Evolutionary conservation across 1,140 invertebrate species (phyloP), one percentile per base, ranked within the genome.

Genomic region (Venturia canescens): DNA sequence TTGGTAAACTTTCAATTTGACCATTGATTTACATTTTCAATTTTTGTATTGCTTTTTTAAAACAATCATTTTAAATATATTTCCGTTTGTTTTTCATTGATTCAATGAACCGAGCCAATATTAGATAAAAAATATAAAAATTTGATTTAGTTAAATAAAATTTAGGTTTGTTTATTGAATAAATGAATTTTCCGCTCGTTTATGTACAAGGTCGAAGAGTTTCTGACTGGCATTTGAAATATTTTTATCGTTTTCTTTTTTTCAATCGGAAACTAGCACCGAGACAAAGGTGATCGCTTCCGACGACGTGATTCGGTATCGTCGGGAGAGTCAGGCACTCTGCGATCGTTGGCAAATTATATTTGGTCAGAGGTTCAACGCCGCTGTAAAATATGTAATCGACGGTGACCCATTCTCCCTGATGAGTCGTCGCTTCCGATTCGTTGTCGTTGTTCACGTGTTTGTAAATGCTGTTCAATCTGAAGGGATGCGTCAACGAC

Each of bases 361-460:
- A 95, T 11, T 93, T 92, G 34, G 94, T 93, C 26, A 96, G 26
- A 9, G 95, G 90, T 84, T 93, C 93, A 69, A 90, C 80, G 34
- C 92, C 94, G 92, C 93, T 95, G 83, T 95, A 96, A 87, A 96
- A 96, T 81, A 97, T 96, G 85, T 97, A 97, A 91, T 97, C 96
- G 0, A 97, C 96, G 0, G 94, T 95, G 11, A 95, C 90, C 96
- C 96, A 97, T n/a, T 91, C 81, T 60, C 95, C 90, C 85, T 97
- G 96, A 90, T 93, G 93, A 0, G 96, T 96, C 1, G 96, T 96
- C 0, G 93, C 96, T 84, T 95, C 94, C 7, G 78, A 81, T 34
- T 89, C 82, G 1, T 90, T 89, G 16, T 89, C 83, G 5, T 80
- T 34, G 57, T 93, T 92, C 6, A 78, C 81, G 82, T 93, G 92